These are phyloP conservation scores for Bombylius major DNA, from an alignment of 2,888 invertebrate species.

Conservation along the genomic window DNA sequence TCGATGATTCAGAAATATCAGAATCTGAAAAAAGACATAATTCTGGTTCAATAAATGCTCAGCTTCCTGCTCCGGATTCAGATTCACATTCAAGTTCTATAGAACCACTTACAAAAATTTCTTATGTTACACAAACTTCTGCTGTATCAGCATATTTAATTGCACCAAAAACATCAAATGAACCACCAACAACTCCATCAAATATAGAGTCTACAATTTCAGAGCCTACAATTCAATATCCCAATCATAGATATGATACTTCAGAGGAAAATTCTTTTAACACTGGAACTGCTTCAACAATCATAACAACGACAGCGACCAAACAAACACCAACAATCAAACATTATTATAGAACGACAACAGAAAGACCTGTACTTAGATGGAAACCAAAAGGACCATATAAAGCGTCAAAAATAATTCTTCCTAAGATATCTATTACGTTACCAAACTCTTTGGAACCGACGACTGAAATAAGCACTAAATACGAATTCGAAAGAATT, in stretches of 20 bases:
- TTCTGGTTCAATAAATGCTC: slow-evolving; percentile 28
- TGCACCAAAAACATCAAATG: not conserved
- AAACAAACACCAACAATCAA: slow-evolving; percentile 1
- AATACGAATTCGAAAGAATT: slow-evolving; percentile 12
- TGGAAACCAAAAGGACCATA: slow-evolving; percentile 26
- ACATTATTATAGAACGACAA: slow-evolving; percentile 14
- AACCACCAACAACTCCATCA: not conserved
- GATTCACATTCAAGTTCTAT: not conserved
- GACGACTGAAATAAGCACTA: not conserved
- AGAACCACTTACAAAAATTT: not conserved
- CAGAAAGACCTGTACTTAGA: slow-evolving; percentile 27
- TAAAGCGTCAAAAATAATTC: slow-evolving; percentile 7
- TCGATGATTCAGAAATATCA: not conserved
- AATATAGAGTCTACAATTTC: not conserved
- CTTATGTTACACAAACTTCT: not conserved
- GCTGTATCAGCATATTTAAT: not conserved
- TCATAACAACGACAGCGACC: slow-evolving; percentile 22
- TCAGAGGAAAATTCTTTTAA: too few relatives aligned
- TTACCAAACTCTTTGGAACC: too few relatives aligned
- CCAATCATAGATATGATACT: too few relatives aligned
- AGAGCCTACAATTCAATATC: not conserved
- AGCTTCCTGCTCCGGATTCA: slow-evolving; percentile 27
- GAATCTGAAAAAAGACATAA: slow-evolving; percentile 5
- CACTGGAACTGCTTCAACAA: not conserved
- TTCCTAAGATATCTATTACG: too few relatives aligned